phyloP scores from a whole-genome alignment of 1,140 invertebrate species.

The Lordiphosa mommai region DNA sequence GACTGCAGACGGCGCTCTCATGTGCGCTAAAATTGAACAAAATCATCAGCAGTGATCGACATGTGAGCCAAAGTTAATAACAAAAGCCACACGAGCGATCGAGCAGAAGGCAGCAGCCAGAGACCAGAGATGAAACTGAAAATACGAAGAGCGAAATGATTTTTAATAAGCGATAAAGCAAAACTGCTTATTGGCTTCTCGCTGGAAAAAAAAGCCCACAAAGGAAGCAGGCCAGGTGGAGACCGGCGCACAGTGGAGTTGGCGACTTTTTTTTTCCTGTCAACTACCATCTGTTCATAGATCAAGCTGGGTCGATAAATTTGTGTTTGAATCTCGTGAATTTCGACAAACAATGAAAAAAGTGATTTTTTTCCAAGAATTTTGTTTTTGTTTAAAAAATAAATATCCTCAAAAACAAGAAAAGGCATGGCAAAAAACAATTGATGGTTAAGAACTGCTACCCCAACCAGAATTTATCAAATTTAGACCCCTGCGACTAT shows the following conservation, averaged over 20 bases:
- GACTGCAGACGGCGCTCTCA: slow-evolving; percentile 63
- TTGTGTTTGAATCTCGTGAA: too few species aligned
- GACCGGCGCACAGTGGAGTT: neutral
- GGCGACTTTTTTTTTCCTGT: too few species aligned
- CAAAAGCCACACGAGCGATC: slow-evolving; percentile 36
- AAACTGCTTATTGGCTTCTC: slow-evolving; percentile 79
- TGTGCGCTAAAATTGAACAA: slow-evolving; percentile 77
- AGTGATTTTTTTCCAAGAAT: too few species aligned
- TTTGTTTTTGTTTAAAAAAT: too few species aligned
- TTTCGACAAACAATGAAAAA: too few species aligned
- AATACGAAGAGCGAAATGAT: slow-evolving; percentile 79
- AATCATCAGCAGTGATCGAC: slow-evolving; percentile 78
- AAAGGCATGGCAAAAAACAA: too few species aligned
- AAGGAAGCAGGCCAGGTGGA: slow-evolving; percentile 23
- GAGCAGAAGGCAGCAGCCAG: slow-evolving; percentile 7
- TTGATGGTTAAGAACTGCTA: too few species aligned
- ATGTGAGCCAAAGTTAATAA: slow-evolving; percentile 79
- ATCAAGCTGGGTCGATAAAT: too few species aligned
- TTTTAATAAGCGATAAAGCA: slow-evolving; percentile 80
- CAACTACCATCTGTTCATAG: too few species aligned
- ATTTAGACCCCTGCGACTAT: too few species aligned
- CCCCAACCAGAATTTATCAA: too few species aligned
- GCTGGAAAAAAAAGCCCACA: slow-evolving; percentile 1
- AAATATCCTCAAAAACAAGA: too few species aligned
- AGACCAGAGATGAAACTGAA: slow-evolving; percentile 55